phyloP scores from a whole-genome alignment of 2,797 vertebrate species.

The Scarus forsteni region DNA sequence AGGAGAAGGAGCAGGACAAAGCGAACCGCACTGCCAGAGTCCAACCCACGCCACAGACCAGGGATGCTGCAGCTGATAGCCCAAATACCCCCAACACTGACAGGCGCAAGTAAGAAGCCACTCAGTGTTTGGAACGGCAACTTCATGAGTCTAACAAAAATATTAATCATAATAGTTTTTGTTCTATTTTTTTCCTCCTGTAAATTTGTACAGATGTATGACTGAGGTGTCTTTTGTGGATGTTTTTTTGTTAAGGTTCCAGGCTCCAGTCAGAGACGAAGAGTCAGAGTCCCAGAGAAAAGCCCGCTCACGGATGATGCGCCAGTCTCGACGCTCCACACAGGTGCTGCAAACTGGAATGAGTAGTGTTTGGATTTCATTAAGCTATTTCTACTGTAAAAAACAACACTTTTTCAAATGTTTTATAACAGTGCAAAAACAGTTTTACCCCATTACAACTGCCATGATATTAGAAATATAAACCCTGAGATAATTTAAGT shows the following conservation, averaged over 20 bases:
- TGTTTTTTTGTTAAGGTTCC: constrained; percentile 80
- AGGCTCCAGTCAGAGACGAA: constrained; percentile 91
- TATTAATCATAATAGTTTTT: no score
- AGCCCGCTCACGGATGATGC: constrained; percentile 91
- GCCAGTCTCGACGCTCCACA: constrained; percentile 91
- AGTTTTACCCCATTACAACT: no score
- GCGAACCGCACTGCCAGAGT: constrained; percentile 81
- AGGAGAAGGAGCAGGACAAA: constrained; percentile 79
- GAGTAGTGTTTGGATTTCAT: background rate
- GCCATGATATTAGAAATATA: no score
- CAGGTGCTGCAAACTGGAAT: constrained; percentile 81
- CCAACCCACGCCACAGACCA: constrained; percentile 81
- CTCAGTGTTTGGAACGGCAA: background rate
- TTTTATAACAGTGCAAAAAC: no score
- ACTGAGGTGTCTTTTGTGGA: background rate
- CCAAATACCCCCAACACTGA: constrained; percentile 72
- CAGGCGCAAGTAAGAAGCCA: constrained; percentile 77
- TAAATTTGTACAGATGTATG: background rate
- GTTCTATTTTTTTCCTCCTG: background rate
- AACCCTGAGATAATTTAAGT: no score
- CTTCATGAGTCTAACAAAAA: no score
- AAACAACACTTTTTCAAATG: no score
- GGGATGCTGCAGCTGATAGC: constrained; percentile 72
- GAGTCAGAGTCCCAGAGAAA: constrained; percentile 94
- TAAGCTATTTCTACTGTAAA: background rate